Base-by-base conservation (phyloP, 1,140 invertebrate species). In the Aethina tumida region DNA sequence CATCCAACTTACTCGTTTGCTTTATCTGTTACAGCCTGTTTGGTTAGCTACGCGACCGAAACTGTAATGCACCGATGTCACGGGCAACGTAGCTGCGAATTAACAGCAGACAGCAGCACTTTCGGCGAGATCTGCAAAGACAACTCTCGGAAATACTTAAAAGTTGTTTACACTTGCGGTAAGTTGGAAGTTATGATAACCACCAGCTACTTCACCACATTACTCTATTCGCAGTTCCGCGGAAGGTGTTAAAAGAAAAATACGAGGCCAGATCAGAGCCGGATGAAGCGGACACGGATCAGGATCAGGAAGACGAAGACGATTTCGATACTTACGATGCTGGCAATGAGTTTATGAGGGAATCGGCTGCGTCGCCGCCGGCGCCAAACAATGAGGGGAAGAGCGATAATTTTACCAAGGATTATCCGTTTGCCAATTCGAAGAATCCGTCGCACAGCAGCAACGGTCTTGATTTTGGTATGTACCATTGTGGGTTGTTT, bases 101-200 rank as follows among this genome's bases (percentile, higher is more conserved):
- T 95, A 21, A 73, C 77, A 6, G 88, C 86, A 1, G 83, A 89
- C 60, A 74, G 80, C 27, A 75, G 81, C 34, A 86, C 85, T 36
- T 94, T 93, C 60, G 86, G 85, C 14, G 82, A 79, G 50, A 88
- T 89, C 0, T 94, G 89, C 59, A 71, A 77, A 34, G 70, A 77
- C 0, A 79, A 84, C 34, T 88, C 86, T 44, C 72, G 80, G 38
- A 88, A 88, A 65, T 94, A 94, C 66, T 74, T 95, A 45, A 89
- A 86, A 69, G 83, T 92, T 43, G 82, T 90, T 46, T 93, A 92
- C 65, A 90, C 88, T 16, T 96, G 90, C 66, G 89, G 91, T 96
- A 69, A 85, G 84, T 45, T 17, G 21, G n/a, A n/a, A n/a, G n/a
- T n/a, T n/a, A n/a, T n/a, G 8, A 8, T 13, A 6, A 7, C 9